Percentiles rank a stretch among this genome's conserved stretches.
phyloP scores from a whole-genome alignment of 2,888 invertebrate species.

The Crepidodera aurea region DNA sequence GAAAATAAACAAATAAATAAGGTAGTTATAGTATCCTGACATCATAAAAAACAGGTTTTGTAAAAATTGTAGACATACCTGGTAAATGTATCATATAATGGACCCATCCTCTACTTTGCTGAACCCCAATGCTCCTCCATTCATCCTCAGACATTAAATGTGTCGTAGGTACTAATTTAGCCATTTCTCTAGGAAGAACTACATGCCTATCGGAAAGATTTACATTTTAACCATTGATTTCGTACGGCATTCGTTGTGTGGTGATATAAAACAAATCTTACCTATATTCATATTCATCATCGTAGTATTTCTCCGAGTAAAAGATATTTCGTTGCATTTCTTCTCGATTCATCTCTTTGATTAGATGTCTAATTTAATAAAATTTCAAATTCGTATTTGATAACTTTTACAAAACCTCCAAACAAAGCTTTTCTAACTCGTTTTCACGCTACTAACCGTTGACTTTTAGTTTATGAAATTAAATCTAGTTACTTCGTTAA shows the following conservation, averaged over 20 bases:
- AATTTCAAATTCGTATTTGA: not conserved
- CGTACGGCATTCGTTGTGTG: not conserved
- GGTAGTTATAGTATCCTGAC: too few relatives aligned
- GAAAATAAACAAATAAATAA: too few relatives aligned
- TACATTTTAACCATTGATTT: too few relatives aligned
- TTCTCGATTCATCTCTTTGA: conserved; percentile 49
- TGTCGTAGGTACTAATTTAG: conserved; percentile 88
- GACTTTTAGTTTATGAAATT: conserved; percentile 19
- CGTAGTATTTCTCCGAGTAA: conserved; percentile 93
- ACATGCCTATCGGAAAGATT: conserved; percentile 81
- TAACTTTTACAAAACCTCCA: not conserved
- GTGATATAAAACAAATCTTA: conserved; percentile 62
- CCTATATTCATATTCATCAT: conserved; percentile 93
- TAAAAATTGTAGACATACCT: too few relatives aligned
- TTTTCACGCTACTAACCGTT: conserved; percentile 25
- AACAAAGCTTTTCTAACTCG: not conserved
- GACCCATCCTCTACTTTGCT: conserved; percentile 96
- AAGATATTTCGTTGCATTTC: conserved; percentile 76
- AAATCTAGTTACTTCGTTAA: conserved; percentile 25
- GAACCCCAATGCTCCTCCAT: conserved; percentile 94
- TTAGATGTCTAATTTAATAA: conserved; percentile 14
- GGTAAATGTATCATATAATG: conserved; percentile 97
- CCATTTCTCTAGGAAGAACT: conserved; percentile 90
- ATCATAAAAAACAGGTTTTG: too few relatives aligned
- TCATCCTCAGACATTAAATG: conserved; percentile 93